Evolutionary conservation across 2,797 vertebrate genomes (phyloP).

Genomic region (Coracias cyanogaster): DNA sequence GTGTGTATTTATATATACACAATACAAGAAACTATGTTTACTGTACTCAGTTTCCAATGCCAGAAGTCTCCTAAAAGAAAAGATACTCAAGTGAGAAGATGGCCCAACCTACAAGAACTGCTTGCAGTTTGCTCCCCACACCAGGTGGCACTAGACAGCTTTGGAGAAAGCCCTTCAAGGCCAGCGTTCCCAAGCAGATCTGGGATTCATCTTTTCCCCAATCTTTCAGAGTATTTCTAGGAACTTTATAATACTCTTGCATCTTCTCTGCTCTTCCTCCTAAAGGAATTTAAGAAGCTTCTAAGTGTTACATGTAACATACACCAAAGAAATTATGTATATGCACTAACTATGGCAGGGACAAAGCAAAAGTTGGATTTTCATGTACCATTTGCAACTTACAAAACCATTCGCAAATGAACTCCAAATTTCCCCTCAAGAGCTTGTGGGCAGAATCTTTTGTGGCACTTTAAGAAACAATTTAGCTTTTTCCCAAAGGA

Average conservation of each 20-base stretch:
- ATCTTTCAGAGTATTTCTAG: constrained; percentile 5
- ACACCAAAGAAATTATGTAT: neutral
- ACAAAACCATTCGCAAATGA: neutral
- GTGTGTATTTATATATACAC: neutral
- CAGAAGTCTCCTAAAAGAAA: neutral
- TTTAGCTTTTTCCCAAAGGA: neutral
- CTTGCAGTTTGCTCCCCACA: constrained; percentile 22
- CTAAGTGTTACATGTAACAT: neutral
- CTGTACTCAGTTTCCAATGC: neutral
- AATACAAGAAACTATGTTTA: neutral
- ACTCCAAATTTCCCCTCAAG: neutral
- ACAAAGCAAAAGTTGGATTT: neutral
- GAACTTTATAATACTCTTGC: constrained; percentile 3
- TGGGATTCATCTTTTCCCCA: neutral
- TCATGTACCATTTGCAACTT: neutral
- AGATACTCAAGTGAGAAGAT: neutral
- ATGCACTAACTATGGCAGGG: neutral
- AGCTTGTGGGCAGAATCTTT: neutral
- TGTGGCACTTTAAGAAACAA: neutral
- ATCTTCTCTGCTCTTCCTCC: constrained; percentile 34
- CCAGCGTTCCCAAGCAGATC: neutral
- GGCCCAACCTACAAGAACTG: neutral
- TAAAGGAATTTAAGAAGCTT: constrained; percentile 32
- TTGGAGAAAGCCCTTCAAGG: constrained; percentile 9
- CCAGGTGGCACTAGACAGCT: constrained; percentile 57